Percentiles rank a stretch among this genome's conserved stretches.
phyloP scores from a whole-genome alignment of 1,140 invertebrate genomes.

The Trissolcus basalis region DNA sequence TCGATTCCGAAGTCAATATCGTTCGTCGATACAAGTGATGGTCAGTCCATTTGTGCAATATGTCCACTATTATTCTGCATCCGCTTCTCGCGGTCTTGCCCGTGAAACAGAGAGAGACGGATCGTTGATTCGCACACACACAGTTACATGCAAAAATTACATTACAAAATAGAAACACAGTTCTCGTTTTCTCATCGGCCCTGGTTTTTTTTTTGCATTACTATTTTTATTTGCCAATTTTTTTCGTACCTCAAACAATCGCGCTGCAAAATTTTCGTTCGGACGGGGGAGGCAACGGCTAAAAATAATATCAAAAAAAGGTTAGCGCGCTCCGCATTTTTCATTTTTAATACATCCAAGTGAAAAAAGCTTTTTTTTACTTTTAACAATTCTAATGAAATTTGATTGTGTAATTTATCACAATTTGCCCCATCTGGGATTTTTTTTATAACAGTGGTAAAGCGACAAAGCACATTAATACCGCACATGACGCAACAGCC shows the following conservation, averaged over 20 bases:
- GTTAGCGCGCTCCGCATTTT: too few relatives aligned
- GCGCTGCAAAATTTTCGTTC: background rate
- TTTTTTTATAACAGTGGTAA: conserved; percentile 54
- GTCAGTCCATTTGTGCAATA: conserved; percentile 63
- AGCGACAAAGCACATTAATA: conserved; percentile 63
- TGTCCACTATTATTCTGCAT: conserved; percentile 65
- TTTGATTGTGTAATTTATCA: too few relatives aligned
- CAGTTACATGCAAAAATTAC: conserved; percentile 22
- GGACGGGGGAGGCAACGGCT: too few relatives aligned
- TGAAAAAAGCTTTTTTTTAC: too few relatives aligned
- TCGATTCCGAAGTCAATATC: conserved; percentile 62
- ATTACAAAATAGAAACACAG: conserved; percentile 12
- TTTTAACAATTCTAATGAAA: too few relatives aligned
- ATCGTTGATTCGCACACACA: conserved; percentile 35
- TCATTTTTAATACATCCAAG: too few relatives aligned
- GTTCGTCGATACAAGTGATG: conserved; percentile 48
- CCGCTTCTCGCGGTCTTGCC: conserved; percentile 56
- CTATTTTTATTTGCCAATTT: background rate
- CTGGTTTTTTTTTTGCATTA: background rate
- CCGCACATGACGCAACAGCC: conserved; percentile 51
- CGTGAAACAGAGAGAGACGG: conserved; percentile 29
- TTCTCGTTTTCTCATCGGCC: background rate
- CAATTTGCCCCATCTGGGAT: background rate
- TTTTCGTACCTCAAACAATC: background rate
- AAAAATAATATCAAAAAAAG: too few relatives aligned